Base-by-base conservation (phyloP, 1,140 invertebrate species). In the Eumaeus atala region DNA sequence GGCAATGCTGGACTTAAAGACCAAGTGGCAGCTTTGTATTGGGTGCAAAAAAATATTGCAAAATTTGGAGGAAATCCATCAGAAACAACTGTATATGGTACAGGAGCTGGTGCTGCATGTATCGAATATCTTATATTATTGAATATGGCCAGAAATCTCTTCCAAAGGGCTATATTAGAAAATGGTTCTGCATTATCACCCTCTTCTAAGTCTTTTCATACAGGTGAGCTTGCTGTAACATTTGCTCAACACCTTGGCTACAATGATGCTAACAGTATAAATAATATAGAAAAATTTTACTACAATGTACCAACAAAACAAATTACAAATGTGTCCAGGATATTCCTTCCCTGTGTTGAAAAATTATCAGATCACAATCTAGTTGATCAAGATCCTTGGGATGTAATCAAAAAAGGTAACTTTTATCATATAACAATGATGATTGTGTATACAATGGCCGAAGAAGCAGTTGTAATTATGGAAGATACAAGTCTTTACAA, bases 1-100 rank as follows among this genome's bases (percentile, higher is more conserved):
- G 94, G 94, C 14, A 95, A 95, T 72, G 89, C 90, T 40, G 94
- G 92, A 5, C 74, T 95, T 37, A 93, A 93, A 62, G 95, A 96
- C 81, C 93, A 95, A 76, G 88, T 91, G 1, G 76, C 91, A 40
- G 91, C 92, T 0, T 82, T 96, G 8, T 89, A 92, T 62, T 96
- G 95, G 94, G 88, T 95, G 1, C 88, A 92, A 18, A 85, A 89
- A 58, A 93, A 95, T 62, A 93, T 95, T 9, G 85, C 64, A 3
- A 67, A 80, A 2, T 95, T 95, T 66, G 92, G 92, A 1, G 92
- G 92, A 7, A 89, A 93, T 72, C 87, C 91, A 0, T 77, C 86
- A 6, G 89, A 89, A 7, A 87, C 94, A 0, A 93, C 92, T 0
- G 64, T 93, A 9, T 90, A 93, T 64, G 93, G 93, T 0, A 90